These are phyloP conservation scores for Ceratosolen solmsi DNA, from an alignment of 1,140 invertebrate genomes.

Conservation along the genomic window DNA sequence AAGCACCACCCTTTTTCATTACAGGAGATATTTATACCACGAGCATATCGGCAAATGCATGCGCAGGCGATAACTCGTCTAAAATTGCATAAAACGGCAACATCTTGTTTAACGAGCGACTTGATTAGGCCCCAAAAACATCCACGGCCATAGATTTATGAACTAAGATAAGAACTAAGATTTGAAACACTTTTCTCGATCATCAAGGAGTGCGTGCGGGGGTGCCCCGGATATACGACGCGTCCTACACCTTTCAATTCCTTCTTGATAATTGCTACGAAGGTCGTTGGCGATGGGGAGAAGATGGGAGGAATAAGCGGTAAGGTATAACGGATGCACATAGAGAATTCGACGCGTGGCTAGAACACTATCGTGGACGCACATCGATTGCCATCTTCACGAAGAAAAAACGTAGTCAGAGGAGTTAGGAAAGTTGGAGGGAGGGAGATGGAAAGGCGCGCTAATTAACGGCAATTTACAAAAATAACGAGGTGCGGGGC, in stretches of 20 bases:
- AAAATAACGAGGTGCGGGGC: conserved; percentile 57
- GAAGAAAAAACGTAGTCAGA: not conserved
- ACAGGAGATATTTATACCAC: too few relatives aligned
- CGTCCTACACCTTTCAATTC: too few relatives aligned
- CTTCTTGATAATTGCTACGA: too few relatives aligned
- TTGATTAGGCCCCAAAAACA: too few relatives aligned
- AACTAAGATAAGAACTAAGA: too few relatives aligned
- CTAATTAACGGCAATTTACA: conserved; percentile 61
- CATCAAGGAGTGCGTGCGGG: too few relatives aligned
- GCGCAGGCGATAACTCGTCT: not conserved
- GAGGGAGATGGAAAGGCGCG: conserved; percentile 53
- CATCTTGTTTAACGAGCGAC: not conserved
- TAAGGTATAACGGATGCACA: not conserved
- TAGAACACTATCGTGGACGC: conserved; percentile 51
- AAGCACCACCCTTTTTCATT: too few relatives aligned
- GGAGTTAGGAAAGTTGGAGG: not conserved
- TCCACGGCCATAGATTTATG: not conserved
- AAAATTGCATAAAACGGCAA: not conserved
- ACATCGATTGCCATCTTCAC: conserved; percentile 13
- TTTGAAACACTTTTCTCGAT: too few relatives aligned
- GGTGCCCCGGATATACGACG: too few relatives aligned
- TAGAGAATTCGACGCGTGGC: conserved; percentile 16
- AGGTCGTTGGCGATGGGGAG: not conserved
- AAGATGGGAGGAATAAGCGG: not conserved
- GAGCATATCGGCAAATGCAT: not conserved